Conservation (phyloP, 2,113 vertebrate species). For the Penelope pileata region DNA sequence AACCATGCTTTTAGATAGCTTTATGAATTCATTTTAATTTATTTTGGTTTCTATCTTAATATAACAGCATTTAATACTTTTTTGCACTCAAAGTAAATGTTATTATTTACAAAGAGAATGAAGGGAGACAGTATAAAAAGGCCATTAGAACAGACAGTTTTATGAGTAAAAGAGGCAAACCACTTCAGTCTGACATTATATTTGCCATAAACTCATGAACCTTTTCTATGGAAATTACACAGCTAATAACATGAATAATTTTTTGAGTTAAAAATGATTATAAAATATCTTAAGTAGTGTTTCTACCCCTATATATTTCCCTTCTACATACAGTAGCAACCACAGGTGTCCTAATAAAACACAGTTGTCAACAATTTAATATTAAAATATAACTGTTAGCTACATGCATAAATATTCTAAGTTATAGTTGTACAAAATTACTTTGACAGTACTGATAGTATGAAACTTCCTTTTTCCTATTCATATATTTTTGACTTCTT, state of each 20-base stretch:
- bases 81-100: background rate
- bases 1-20: background rate
- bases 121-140: background rate
- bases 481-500: background rate
- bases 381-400: background rate
- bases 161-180: background rate
- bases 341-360: background rate
- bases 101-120: background rate
- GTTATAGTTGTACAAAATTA: background rate
- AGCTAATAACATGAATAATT: background rate
- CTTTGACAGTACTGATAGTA: background rate
- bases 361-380: background rate
- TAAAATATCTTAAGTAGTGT: background rate
- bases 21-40: background rate
- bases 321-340: accelerated
- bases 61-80: background rate
- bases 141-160: background rate
- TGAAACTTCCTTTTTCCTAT: background rate
- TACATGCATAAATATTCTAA: background rate
- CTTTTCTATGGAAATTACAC: background rate
- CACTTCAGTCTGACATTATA: background rate
- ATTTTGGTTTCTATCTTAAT: background rate
- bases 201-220: background rate
- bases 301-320: background rate
- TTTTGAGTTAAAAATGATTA: background rate